Evolutionary conservation across 2,888 invertebrate genomes (phyloP).

Genomic region (Tinea pellionella): DNA sequence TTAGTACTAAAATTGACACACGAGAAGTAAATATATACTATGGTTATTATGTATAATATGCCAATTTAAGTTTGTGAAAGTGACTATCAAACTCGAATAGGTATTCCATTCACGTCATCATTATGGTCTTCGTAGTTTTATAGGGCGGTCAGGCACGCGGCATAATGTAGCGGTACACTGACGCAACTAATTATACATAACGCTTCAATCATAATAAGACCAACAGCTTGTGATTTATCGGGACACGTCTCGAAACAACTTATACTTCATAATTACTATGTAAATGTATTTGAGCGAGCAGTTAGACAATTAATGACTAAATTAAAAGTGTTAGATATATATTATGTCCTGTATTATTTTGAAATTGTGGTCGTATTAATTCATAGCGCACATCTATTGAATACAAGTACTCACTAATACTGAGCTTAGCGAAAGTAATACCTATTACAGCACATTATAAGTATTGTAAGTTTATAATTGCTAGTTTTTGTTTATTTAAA

Average conservation of each 20-base stretch:
- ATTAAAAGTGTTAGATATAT: neutral
- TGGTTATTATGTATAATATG: neutral
- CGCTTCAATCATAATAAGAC: constrained; percentile 28
- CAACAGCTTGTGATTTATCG: neutral
- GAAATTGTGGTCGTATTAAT: neutral
- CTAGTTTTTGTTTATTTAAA: too few relatives aligned
- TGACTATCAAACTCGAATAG: constrained; percentile 24
- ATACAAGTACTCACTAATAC: neutral
- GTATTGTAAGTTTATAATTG: too few relatives aligned
- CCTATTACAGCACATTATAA: neutral
- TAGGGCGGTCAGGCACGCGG: neutral
- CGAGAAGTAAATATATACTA: neutral
- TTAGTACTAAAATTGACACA: neutral
- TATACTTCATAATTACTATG: neutral
- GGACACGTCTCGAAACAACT: constrained; percentile 1
- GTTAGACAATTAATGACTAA: neutral
- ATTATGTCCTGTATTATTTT: neutral
- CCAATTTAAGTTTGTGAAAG: constrained; percentile 8
- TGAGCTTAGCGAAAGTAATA: neutral
- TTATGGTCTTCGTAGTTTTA: constrained; percentile 9
- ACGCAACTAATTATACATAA: constrained; percentile 62
- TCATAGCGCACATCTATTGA: neutral
- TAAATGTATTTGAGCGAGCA: neutral
- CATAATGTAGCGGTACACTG: constrained; percentile 44
- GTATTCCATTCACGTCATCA: constrained; percentile 50